Evolutionary conservation across 2,113 vertebrate genomes (phyloP).

Genomic region (Orthonyx spaldingii): DNA sequence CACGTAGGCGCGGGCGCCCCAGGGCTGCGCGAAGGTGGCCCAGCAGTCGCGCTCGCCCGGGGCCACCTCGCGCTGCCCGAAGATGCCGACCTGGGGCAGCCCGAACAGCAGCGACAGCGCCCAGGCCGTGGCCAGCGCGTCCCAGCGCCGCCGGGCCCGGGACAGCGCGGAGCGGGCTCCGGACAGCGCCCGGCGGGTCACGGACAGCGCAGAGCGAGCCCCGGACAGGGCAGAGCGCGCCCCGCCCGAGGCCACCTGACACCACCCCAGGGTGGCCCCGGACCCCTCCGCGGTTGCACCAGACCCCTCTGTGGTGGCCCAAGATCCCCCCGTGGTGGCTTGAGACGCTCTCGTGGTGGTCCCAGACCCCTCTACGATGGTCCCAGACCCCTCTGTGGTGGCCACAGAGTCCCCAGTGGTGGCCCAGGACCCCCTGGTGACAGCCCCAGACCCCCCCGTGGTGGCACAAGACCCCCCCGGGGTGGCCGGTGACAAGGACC

Average conservation of each 20-base stretch:
- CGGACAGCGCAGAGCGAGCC: not conserved
- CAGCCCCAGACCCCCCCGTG: not conserved
- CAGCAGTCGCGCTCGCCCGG: not conserved
- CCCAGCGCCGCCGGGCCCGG: not conserved
- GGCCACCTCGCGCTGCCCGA: not conserved
- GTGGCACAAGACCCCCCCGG: not conserved
- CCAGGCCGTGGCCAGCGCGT: not conserved
- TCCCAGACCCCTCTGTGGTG: not conserved
- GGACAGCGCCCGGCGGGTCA: not conserved
- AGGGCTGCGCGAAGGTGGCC: not conserved
- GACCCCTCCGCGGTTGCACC: accelerated
- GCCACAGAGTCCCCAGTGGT: not conserved
- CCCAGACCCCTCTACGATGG: not conserved
- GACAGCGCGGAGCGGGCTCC: not conserved
- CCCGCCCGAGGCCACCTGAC: not conserved
- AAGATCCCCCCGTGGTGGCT: accelerated
- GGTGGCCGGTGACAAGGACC: not conserved
- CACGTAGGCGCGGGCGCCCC: not conserved
- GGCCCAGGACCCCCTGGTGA: not conserved
- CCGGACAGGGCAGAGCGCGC: accelerated
- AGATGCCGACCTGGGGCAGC: not conserved
- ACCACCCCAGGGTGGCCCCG: accelerated
- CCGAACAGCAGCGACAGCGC: not conserved
- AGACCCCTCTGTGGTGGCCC: not conserved
- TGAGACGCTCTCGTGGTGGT: not conserved